Evolutionary conservation across 2,888 invertebrate genomes (phyloP), one percentile per base, ranked within the genome.

Genomic region (Prenolepis imparis): DNA sequence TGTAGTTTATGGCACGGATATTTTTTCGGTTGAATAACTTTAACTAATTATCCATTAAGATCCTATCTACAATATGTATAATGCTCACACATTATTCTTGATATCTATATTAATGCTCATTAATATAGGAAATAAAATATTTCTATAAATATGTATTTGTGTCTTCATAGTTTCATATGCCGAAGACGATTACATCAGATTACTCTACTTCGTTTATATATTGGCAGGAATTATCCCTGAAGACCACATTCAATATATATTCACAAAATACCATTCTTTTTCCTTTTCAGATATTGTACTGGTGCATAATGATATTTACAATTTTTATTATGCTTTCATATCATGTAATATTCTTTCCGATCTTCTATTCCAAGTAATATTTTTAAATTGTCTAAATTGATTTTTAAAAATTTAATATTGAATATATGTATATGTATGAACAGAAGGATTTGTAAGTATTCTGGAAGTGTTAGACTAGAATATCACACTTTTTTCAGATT

Each of bases 141-240:
- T 80, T 68, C 70, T 61, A 85, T 75, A 83, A 89, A 86, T 70
- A n/a, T n/a, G n/a, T n/a, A 63, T 64, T 85, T 82, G 77, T 83
- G 81, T 64, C 52, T 41, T 28, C 6, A n/a, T 66, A 18, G 1
- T n/a, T 44, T 84, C 39, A 83, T 59, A 64, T 66, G 74, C 55
- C 36, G 28, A 80, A 80, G 81, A 88, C 74, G 74, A 66, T 52
- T 84, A 84, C 57, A 52, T 36, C 59, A 87, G 83, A 88, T 83
- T 52, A 55, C 64, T 87, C 74, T 82, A 63, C 83, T 83, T 67
- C 67, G 77, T 75, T 66, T 66, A 87, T 88, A 85, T 83, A 85
- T 86, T 88, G 87, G 86, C 84, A 87, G 88, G 87, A 90, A 90
- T 85, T 81, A 72, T 86, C 66, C 82, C 85, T 83, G 83, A 84